phyloP scores from a whole-genome alignment of 2,113 vertebrate genomes.

The Malurus elegans region DNA sequence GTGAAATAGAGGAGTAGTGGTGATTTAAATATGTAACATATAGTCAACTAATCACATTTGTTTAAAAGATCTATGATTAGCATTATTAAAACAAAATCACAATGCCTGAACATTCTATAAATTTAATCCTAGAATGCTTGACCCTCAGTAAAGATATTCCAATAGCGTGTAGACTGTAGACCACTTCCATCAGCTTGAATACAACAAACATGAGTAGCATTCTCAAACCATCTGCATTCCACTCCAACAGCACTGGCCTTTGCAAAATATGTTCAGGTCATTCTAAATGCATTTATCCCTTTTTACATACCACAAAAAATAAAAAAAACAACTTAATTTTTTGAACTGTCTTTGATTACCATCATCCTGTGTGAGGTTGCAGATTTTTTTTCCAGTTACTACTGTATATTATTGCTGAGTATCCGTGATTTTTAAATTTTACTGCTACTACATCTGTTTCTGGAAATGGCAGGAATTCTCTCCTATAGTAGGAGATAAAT shows the following conservation, averaged over 20 bases:
- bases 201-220: not conserved
- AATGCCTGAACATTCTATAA: slow-evolving; percentile 1
- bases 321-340: not conserved
- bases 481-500: not conserved
- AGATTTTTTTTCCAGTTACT: not conserved
- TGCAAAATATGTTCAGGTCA: slow-evolving; percentile 20
- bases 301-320: not conserved
- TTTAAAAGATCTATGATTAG: slow-evolving; percentile 51
- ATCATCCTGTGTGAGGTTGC: not conserved
- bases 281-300: slow-evolving; percentile 23
- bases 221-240: not conserved
- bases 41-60: slow-evolving; percentile 55
- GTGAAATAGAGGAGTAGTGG: slow-evolving; percentile 22
- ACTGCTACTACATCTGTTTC: not conserved
- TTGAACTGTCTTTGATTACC: not conserved
- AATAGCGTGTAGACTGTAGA: not conserved
- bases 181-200: not conserved
- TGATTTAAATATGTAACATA: slow-evolving; percentile 59
- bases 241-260: not conserved
- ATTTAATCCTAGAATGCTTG: slow-evolving; percentile 1
- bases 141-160: not conserved
- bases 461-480: not conserved
- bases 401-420: not conserved
- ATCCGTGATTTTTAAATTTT: not conserved
- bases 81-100: slow-evolving; percentile 42